Base-by-base conservation (phyloP, 1,140 invertebrate species). In the Papilio dardanus region DNA sequence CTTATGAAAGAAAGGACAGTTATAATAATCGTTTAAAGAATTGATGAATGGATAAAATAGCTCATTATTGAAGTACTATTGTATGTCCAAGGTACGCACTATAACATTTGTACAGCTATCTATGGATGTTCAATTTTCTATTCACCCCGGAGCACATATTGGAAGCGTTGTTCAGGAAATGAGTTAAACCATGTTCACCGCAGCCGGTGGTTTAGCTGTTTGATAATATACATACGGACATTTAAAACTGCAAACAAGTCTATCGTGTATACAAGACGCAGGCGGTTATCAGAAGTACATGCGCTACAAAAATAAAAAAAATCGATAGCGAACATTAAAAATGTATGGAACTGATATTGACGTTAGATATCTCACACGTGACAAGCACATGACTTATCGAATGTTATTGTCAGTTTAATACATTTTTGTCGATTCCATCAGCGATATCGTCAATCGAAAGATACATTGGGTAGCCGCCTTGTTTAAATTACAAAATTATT, bases 101-200 rank as follows among this genome's bases (percentile, higher is more conserved):
- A 86, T 87, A 75, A 79, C 79, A 65, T 82, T 81, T 78, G 82
- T 81, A 79, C 75, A 78, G 75, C 75, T 75, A 79, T 71, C 71
- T 81, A 76, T 81, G 81, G 83, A 58, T 54, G 71, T 86, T 86
- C 84, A 83, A 89, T 90, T 85, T 85, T 84, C 84, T 83, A 85
- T 87, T 86, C 87, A 85, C 85, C 85, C 87, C 81, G 68, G 82
- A 85, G 81, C 84, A 92, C 84, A 90, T 90, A 87, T 90, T 90
- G 89, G 85, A 83, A 87, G 78, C 79, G 83, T 81, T 85, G 86
- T 83, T 83, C 81, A 83, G 83, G 85, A 90, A 92, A 92, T 90
- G 89, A 92, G 90, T 91, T 91, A 89, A 90, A 84, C 88, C 87
- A 81, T 83, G 87, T 88, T 88, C 86, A 83, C 84, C 83, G 79